Evolutionary conservation across 2,888 invertebrate species (phyloP).

Genomic region (Onthophagus sagittarius): DNA sequence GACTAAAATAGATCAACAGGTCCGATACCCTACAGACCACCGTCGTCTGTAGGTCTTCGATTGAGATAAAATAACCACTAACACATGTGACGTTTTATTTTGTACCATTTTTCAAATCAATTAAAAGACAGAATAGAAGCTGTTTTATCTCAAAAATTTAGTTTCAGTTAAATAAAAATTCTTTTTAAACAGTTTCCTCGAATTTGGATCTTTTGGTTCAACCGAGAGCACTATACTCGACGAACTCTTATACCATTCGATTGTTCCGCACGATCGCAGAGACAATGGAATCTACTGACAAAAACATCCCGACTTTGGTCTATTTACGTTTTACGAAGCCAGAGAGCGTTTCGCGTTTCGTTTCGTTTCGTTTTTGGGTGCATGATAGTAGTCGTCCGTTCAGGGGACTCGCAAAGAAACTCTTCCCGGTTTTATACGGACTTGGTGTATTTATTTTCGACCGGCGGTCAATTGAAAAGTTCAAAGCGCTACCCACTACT

Average conservation of each 20-base stretch:
- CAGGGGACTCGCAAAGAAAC: neutral
- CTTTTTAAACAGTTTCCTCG: neutral
- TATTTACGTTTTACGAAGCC: neutral
- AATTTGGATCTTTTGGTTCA: too few species aligned
- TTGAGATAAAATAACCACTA: neutral
- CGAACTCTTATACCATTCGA: neutral
- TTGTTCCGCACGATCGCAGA: neutral
- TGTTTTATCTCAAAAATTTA: too few species aligned
- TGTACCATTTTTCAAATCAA: neutral
- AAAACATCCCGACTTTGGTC: neutral
- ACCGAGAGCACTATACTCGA: neutral
- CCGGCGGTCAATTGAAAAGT: neutral
- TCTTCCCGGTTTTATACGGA: neutral
- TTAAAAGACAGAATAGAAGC: neutral
- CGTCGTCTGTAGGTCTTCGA: neutral
- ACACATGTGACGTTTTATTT: neutral
- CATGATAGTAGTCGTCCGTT: neutral
- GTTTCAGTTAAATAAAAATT: neutral
- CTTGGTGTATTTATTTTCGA: neutral
- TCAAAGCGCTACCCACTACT: neutral
- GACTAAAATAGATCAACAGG: slow-evolving; percentile 28
- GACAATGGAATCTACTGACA: neutral
- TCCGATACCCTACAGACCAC: slow-evolving; percentile 2
- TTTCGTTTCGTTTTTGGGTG: neutral
- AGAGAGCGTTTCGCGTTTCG: neutral